These are phyloP conservation scores for Nothoprocta pentlandii DNA, from an alignment of 2,113 vertebrate species.

Conservation along the genomic window DNA sequence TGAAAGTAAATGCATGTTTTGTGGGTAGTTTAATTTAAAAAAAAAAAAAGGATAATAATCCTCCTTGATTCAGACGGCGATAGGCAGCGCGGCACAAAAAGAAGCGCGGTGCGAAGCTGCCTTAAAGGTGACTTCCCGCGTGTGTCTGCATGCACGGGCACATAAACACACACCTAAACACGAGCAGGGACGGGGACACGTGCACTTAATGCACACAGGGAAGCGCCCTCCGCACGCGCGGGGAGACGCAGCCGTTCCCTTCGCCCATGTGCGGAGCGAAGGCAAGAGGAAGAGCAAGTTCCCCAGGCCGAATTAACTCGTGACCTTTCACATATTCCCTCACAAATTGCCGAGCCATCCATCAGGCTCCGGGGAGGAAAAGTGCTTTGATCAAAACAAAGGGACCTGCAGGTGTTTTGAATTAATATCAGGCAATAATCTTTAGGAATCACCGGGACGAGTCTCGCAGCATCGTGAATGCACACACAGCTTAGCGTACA, in stretches of 20 bases:
- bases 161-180: constrained; percentile 50
- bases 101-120: constrained; percentile 73
- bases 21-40: constrained; percentile 87
- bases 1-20: constrained; percentile 88
- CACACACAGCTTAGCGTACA: constrained; percentile 33
- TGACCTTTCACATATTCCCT: constrained; percentile 84
- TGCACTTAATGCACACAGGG: constrained; percentile 53
- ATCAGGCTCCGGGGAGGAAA: constrained; percentile 64
- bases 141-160: constrained; percentile 28
- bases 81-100: constrained; percentile 85
- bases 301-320: constrained; percentile 79
- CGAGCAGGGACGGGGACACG: neutral
- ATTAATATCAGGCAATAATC: constrained; percentile 76
- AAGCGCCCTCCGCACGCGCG: constrained; percentile 27
- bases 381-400: constrained; percentile 80
- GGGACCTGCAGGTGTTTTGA: constrained; percentile 78
- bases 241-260: constrained; percentile 63
- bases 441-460: constrained; percentile 66
- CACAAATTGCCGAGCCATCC: constrained; percentile 78
- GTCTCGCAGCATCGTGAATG: constrained; percentile 19
- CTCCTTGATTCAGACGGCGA: constrained; percentile 83
- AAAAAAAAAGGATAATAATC: constrained; percentile 86
- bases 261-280: constrained; percentile 64
- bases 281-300: constrained; percentile 75
- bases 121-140: constrained; percentile 70